Evolutionary conservation across 2,797 vertebrate species (phyloP).

Genomic region (Acanthornis magna): DNA sequence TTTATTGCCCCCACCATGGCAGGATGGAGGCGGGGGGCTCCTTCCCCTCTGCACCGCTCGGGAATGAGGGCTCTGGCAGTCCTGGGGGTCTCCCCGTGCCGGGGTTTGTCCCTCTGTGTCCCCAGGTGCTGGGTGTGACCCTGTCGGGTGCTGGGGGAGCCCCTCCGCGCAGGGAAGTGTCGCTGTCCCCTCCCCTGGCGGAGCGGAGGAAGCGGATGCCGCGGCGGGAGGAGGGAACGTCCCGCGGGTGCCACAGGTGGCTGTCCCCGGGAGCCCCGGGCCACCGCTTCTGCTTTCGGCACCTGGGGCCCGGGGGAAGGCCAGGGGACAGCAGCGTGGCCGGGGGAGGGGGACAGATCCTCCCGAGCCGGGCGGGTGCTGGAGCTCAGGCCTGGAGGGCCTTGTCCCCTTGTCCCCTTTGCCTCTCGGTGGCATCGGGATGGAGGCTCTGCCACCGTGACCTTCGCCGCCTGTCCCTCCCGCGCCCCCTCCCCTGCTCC

Average conservation of each 20-base stretch:
- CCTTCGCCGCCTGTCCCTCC: not conserved
- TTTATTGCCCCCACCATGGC: not conserved
- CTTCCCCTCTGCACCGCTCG: fast-evolving
- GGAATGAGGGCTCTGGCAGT: fast-evolving
- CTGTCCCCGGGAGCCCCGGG: not conserved
- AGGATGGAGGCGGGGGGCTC: not conserved
- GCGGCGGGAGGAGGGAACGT: not conserved
- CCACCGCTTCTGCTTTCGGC: not conserved
- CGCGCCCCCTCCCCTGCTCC: fast-evolving
- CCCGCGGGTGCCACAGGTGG: not conserved
- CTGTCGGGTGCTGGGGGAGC: not conserved
- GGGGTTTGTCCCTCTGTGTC: fast-evolving
- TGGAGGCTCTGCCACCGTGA: fast-evolving
- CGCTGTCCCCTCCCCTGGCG: not conserved
- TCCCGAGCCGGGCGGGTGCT: fast-evolving
- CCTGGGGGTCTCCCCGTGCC: fast-evolving
- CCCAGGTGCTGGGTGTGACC: not conserved
- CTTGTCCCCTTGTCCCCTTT: too few species aligned
- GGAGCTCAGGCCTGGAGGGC: too few species aligned
- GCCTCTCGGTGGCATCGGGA: fast-evolving
- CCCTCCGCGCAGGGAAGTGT: not conserved
- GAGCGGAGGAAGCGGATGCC: not conserved
- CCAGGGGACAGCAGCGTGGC: fast-evolving
- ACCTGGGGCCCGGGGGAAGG: fast-evolving
- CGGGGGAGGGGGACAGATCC: not conserved